phyloP scores from a whole-genome alignment of 1,140 invertebrate genomes.

The Vollenhovia emeryi region DNA sequence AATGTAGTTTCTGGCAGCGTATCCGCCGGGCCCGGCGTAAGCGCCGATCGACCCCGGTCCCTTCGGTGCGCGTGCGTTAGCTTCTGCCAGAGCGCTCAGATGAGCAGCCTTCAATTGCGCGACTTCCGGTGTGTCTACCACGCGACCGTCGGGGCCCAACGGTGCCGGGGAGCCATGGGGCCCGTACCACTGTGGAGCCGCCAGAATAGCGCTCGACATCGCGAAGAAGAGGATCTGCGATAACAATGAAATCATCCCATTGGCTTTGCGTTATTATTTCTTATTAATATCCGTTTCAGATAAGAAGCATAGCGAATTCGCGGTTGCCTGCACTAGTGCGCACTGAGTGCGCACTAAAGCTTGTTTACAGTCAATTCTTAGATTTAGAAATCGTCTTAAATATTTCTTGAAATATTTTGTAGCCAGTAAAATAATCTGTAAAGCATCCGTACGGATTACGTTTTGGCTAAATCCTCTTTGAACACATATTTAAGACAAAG shows the following conservation, averaged over 20 bases:
- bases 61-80: constrained; percentile 84
- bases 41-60: constrained; percentile 76
- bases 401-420: too few species aligned
- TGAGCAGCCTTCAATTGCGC: constrained; percentile 87
- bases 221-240: constrained; percentile 74
- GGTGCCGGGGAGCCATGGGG: constrained; percentile 82
- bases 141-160: constrained; percentile 87
- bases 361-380: too few species aligned
- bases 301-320: too few species aligned
- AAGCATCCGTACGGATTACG: too few species aligned
- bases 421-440: too few species aligned
- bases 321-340: too few species aligned
- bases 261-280: not conserved
- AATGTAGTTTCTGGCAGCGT: constrained; percentile 73
- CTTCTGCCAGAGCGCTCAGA: constrained; percentile 86
- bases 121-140: constrained; percentile 88
- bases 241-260: constrained; percentile 4
- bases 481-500: too few species aligned
- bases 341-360: too few species aligned
- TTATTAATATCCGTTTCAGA: not conserved
- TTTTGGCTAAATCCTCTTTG: too few species aligned
- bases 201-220: constrained; percentile 68
- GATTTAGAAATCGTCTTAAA: too few species aligned
- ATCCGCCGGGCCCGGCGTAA: constrained; percentile 70
- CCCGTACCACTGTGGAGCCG: constrained; percentile 82